Base-by-base conservation (phyloP, 2,888 invertebrate species). In the Hemicrepidius hirtus region DNA sequence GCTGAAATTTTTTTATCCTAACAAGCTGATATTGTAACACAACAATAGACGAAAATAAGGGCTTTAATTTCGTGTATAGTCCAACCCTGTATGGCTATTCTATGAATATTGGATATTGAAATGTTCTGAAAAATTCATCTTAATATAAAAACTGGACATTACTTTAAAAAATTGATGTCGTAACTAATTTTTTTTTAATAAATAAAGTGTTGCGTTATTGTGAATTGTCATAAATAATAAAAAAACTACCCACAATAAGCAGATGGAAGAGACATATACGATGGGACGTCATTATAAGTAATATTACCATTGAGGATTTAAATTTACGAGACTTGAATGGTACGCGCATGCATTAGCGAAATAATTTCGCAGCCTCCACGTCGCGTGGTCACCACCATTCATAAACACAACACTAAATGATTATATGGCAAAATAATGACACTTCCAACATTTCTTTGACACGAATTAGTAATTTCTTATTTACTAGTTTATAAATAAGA, bases 401-500 rank as follows among this genome's bases (percentile, higher is more conserved):
- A 59, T 59, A 59, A 59, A 59, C 32, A 32, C 20, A 12, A 37
- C 59, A 59, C 59, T 59, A 28, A 59, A 59, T 59, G 59, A 35
- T 59, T 24, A 40, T 40, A 40, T 18, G 59, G 37, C 35, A 35
- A 59, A 59, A 59, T 59, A 59, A 59, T 59, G 59, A 59, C 59
- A 59, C 37, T 59, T 59, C 37, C 59, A 40, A 59, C n/a, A 59
- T 37, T 32, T 59, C 40, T 40, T 18, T 37, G 59, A 59, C 59
- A 20, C 59, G 37, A 20, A 59, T 40, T 59, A 20, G 37, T 32
- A 37, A 59, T 59, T 59, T 37, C 20, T 59, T 37, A 59, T 59
- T 59, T 59, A 59, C 20, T 59, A 18, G 28, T 37, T 37, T 59
- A 18, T 59, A 59, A 59, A 40, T 59, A 37, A 18, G 59, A 59